Conservation (phyloP, 2,113 vertebrate genomes). For the Hemiscyllium ocellatum region DNA sequence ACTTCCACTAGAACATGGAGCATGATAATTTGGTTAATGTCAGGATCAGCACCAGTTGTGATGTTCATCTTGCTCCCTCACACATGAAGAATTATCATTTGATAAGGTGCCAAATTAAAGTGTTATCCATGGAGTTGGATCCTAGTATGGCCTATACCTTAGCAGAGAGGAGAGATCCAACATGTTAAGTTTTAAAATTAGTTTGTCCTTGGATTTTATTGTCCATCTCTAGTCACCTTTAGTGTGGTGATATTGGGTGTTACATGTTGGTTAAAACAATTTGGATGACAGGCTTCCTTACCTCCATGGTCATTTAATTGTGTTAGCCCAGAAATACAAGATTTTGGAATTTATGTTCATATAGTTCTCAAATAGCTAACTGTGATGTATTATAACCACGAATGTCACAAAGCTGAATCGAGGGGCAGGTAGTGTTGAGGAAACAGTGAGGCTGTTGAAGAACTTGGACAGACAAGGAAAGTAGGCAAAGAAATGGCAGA, state of each 20-base stretch:
- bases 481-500: too few relatives aligned
- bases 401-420: not conserved
- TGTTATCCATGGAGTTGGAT: not conserved
- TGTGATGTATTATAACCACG: not conserved
- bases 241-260: too few relatives aligned
- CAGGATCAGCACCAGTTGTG: not conserved
- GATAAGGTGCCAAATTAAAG: not conserved
- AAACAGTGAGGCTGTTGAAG: too few relatives aligned
- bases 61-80: not conserved
- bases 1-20: not conserved
- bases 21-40: not conserved
- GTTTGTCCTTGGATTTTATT: not conserved
- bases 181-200: not conserved
- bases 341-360: not conserved
- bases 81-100: not conserved
- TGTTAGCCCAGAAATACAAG: not conserved
- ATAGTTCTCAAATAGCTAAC: not conserved
- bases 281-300: not conserved
- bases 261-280: not conserved
- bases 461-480: too few relatives aligned
- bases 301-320: not conserved
- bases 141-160: not conserved
- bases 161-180: not conserved
- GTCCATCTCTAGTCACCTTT: not conserved
- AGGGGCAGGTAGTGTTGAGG: too few relatives aligned